Percentiles rank a stretch among this genome's conserved stretches.
phyloP scores from a whole-genome alignment of 2,797 vertebrate genomes.

The Sarcophilus harrisii region DNA sequence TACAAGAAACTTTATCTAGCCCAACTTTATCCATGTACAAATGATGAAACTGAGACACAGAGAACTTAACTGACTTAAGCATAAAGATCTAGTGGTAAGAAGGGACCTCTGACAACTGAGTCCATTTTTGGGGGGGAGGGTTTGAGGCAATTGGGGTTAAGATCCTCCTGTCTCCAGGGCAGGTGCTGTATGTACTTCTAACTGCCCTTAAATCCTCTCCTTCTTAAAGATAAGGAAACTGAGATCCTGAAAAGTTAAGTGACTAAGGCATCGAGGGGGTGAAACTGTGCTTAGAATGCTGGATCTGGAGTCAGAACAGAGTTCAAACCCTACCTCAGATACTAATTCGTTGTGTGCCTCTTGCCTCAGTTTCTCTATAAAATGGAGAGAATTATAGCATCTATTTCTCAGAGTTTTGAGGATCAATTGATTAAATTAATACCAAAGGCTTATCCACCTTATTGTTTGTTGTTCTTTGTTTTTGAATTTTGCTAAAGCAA shows the following conservation, averaged over 20 bases:
- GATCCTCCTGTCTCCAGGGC: too few relatives aligned
- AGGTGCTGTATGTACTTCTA: too few relatives aligned
- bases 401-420: not conserved
- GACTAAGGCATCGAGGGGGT: not conserved
- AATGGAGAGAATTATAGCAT: not conserved
- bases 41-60: not conserved
- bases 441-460: too few relatives aligned
- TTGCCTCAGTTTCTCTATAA: not conserved
- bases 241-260: not conserved
- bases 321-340: not conserved
- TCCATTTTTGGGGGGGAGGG: too few relatives aligned
- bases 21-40: not conserved
- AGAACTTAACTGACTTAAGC: not conserved
- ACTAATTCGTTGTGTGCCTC: not conserved
- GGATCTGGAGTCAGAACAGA: not conserved
- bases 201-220: too few relatives aligned
- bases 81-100: not conserved
- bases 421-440: not conserved
- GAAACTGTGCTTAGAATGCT: not conserved
- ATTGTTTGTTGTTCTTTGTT: too few relatives aligned
- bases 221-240: not conserved
- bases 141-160: too few relatives aligned
- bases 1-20: not conserved
- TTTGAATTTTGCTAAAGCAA: too few relatives aligned
- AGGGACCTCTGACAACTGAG: not conserved